These are phyloP conservation scores for Dorcus hopei DNA, from an alignment of 2,888 invertebrate genomes.

Conservation along the genomic window DNA sequence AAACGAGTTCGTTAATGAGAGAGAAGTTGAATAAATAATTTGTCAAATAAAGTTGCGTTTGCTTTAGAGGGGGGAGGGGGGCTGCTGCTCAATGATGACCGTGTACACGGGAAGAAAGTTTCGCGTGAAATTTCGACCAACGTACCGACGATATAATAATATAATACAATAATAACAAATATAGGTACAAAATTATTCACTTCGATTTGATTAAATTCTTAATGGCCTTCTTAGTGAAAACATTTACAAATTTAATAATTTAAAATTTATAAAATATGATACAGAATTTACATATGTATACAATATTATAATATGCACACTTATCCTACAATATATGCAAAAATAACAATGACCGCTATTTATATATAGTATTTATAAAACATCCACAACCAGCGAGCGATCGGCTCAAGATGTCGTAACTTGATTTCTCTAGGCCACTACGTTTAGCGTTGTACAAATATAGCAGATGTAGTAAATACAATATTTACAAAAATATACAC, in stretches of 20 bases:
- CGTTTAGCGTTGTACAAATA: conserved; percentile 50
- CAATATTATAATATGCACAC: conserved; percentile 29
- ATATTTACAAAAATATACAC: conserved; percentile 50
- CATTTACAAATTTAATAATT: conserved; percentile 46
- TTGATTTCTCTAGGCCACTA: conserved; percentile 49
- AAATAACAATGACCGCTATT: conserved; percentile 47
- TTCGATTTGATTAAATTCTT: conserved; percentile 36
- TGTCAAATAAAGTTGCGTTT: too few relatives aligned
- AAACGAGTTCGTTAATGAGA: too few relatives aligned
- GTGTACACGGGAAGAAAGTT: background rate
- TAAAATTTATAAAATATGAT: conserved; percentile 48
- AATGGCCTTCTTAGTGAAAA: conserved; percentile 29
- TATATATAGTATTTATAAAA: conserved; percentile 26
- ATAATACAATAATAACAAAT: conserved; percentile 28
- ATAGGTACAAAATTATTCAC: conserved; percentile 37
- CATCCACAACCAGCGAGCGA: conserved; percentile 39
- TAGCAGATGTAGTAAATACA: conserved; percentile 41
- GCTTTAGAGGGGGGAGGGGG: too few relatives aligned
- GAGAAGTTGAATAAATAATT: too few relatives aligned
- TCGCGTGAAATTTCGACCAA: background rate
- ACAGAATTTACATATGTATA: conserved; percentile 34
- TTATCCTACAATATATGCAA: conserved; percentile 44
- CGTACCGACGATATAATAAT: conserved; percentile 12
- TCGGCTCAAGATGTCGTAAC: conserved; percentile 22
- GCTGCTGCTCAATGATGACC: background rate